Conservation (phyloP, 1,140 invertebrate species). For the Ctenoplectra terminalis region DNA sequence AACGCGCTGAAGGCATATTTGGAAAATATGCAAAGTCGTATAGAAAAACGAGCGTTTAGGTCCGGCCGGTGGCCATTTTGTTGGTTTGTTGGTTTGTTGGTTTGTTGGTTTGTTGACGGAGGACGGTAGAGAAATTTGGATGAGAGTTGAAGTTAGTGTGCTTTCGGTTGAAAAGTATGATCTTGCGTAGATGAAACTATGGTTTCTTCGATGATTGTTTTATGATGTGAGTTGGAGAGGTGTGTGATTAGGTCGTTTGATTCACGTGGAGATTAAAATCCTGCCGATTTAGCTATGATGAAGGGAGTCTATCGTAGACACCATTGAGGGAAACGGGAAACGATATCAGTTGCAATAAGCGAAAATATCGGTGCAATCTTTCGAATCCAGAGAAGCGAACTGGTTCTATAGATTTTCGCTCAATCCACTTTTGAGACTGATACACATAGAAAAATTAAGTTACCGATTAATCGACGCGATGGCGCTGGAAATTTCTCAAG, state of each 20-base stretch:
- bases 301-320: neutral
- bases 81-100: neutral
- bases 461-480: slow-evolving; percentile 15
- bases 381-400: neutral
- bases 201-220: neutral
- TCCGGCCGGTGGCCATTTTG: neutral
- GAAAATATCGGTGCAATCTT: slow-evolving; percentile 12
- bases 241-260: neutral
- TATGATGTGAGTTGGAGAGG: neutral
- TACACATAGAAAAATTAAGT: slow-evolving; percentile 54
- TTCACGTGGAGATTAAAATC: slow-evolving; percentile 4
- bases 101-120: neutral
- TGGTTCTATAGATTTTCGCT: slow-evolving; percentile 34
- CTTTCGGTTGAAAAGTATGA: neutral
- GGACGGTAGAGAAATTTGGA: neutral
- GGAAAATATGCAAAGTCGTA: slow-evolving; percentile 33
- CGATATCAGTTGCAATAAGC: slow-evolving; percentile 10
- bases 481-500: neutral
- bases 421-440: slow-evolving; percentile 66
- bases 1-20: slow-evolving; percentile 33
- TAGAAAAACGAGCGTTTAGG: slow-evolving; percentile 30
- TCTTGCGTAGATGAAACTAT: too few relatives aligned
- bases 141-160: neutral
- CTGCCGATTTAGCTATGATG: slow-evolving; percentile 7
- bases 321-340: neutral